Percentiles rank a stretch among this genome's conserved stretches.
Evolutionary conservation across 1,140 invertebrate species (phyloP).

Genomic region (Formica exsecta): DNA sequence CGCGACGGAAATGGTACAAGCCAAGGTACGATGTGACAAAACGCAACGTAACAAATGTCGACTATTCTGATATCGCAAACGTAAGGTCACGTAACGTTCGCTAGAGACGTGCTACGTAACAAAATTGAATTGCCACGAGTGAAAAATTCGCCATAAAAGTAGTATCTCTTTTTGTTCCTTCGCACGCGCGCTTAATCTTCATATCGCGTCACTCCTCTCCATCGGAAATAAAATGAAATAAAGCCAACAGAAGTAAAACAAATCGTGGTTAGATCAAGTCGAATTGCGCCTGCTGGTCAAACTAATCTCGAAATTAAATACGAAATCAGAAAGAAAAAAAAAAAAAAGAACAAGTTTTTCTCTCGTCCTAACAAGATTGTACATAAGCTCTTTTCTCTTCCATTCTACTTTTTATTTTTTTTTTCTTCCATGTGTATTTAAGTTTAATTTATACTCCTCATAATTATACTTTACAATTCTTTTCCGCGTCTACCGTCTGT

Average conservation of each 20-base stretch:
- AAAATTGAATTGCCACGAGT: slow-evolving; percentile 63
- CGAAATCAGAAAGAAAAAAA: background rate
- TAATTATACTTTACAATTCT: slow-evolving; percentile 24
- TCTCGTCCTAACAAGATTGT: background rate
- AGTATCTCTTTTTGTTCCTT: background rate
- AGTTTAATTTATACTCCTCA: slow-evolving; percentile 22
- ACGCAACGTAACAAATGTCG: slow-evolving; percentile 46
- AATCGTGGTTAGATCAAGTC: slow-evolving; percentile 52
- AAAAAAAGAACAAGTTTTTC: background rate
- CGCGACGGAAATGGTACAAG: background rate
- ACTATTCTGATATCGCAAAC: slow-evolving; percentile 38
- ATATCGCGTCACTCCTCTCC: slow-evolving; percentile 31
- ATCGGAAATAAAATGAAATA: slow-evolving; percentile 50
- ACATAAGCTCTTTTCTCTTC: background rate
- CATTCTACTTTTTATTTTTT: background rate
- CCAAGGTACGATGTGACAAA: slow-evolving; percentile 29
- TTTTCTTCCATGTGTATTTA: background rate
- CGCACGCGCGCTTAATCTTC: slow-evolving; percentile 62
- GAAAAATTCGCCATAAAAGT: slow-evolving; percentile 55
- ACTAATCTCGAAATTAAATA: background rate
- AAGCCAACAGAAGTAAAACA: slow-evolving; percentile 47
- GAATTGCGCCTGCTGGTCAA: slow-evolving; percentile 34
- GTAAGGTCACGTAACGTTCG: slow-evolving; percentile 46
- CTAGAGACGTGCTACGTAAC: slow-evolving; percentile 19
- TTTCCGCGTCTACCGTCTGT: background rate